These are phyloP conservation scores for Nudaria mundana DNA, from an alignment of 2,888 invertebrate genomes.

Conservation along the genomic window DNA sequence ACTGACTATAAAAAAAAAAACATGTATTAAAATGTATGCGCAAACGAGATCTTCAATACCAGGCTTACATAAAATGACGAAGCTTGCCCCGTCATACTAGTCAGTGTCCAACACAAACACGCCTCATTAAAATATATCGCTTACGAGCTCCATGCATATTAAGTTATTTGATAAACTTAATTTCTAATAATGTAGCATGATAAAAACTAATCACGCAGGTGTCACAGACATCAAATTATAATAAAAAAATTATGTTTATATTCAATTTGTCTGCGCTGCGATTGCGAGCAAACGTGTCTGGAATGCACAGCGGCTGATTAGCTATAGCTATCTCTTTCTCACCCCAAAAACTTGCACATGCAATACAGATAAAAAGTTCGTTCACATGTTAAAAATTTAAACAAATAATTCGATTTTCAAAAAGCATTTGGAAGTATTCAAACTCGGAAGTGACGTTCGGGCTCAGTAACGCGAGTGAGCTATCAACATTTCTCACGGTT, in stretches of 20 bases:
- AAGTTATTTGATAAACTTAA: constrained; percentile 53
- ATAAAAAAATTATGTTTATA: constrained; percentile 40
- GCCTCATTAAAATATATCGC: constrained; percentile 57
- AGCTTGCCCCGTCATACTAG: constrained; percentile 55
- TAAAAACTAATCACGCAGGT: constrained; percentile 40
- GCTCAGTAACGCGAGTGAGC: constrained; percentile 73
- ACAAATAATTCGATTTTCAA: constrained; percentile 43
- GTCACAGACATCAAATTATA: constrained; percentile 34
- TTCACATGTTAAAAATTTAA: constrained; percentile 44
- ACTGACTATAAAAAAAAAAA: constrained; percentile 59
- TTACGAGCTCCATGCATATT: constrained; percentile 44
- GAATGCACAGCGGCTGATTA: constrained; percentile 37
- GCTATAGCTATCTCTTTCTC: constrained; percentile 28
- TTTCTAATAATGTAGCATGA: constrained; percentile 61
- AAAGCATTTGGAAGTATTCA: constrained; percentile 41
- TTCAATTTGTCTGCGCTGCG: constrained; percentile 45
- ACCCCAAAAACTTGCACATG: constrained; percentile 41
- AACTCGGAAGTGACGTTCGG: constrained; percentile 74
- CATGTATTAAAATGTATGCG: constrained; percentile 75
- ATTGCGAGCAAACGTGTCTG: constrained; percentile 40
- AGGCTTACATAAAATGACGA: constrained; percentile 60
- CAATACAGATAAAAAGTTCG: constrained; percentile 42
- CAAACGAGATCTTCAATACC: constrained; percentile 72
- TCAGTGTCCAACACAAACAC: constrained; percentile 45
- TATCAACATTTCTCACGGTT: constrained; percentile 80